phyloP scores from a whole-genome alignment of 1,140 invertebrate genomes.

The Trichomalopsis sarcophagae region DNA sequence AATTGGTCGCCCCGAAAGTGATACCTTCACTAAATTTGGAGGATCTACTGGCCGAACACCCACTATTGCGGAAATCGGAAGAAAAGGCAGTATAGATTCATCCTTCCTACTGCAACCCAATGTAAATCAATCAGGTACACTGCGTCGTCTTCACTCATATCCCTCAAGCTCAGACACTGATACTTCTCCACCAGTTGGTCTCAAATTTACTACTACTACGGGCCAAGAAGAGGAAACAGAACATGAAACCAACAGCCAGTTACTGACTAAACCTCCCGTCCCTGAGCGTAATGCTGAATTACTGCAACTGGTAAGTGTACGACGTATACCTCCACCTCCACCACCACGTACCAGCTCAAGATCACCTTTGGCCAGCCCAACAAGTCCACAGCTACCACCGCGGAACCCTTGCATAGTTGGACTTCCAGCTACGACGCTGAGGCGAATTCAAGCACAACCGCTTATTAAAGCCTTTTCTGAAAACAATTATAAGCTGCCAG shows the following conservation, averaged over 20 bases:
- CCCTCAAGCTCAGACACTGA: slow-evolving; percentile 85
- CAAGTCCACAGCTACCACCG: slow-evolving; percentile 79
- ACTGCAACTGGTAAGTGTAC: slow-evolving; percentile 78
- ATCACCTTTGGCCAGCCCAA: slow-evolving; percentile 87
- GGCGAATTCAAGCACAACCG: slow-evolving; percentile 78
- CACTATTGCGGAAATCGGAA: slow-evolving; percentile 73
- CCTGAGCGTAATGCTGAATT: slow-evolving; percentile 85
- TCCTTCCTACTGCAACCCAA: slow-evolving; percentile 65
- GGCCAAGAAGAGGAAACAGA: slow-evolving; percentile 42
- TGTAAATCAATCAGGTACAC: slow-evolving; percentile 66
- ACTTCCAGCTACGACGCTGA: slow-evolving; percentile 77
- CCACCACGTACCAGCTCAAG: slow-evolving; percentile 88
- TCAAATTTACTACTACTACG: slow-evolving; percentile 43
- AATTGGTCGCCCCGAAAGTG: neutral
- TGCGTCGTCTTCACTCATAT: slow-evolving; percentile 84
- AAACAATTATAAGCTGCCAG: slow-evolving; percentile 58
- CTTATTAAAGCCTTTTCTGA: slow-evolving; percentile 72
- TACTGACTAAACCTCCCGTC: slow-evolving; percentile 75
- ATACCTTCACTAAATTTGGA: neutral
- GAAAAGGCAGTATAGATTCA: slow-evolving; percentile 77
- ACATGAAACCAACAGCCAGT: slow-evolving; percentile 48
- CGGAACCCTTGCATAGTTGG: slow-evolving; percentile 70
- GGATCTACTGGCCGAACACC: slow-evolving; percentile 60
- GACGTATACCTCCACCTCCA: slow-evolving; percentile 89
- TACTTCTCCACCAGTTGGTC: slow-evolving; percentile 79